Base-by-base conservation (phyloP, 2,888 invertebrate species). In the Cosmopolites sordidus region DNA sequence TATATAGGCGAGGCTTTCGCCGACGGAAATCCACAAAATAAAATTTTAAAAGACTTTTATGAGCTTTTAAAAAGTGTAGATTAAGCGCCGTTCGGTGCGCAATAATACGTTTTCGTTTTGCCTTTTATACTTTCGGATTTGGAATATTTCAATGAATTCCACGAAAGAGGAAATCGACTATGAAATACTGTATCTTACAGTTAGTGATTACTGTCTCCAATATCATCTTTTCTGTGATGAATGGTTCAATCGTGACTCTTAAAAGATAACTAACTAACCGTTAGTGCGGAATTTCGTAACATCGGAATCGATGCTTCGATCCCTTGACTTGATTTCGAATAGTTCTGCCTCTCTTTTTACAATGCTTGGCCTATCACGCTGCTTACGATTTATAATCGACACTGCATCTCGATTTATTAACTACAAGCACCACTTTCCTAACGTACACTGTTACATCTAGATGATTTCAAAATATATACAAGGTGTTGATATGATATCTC, bases 191-290 rank as follows among this genome's bases (percentile, higher is more conserved):
- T 43, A 41, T 54, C 51, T 50, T 58, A 57, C 54, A 54, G 52
- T 58, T 56, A 56, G 51, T 56, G 59, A 61, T 60, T 58, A 61
- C 57, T 60, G 56, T 58, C 56, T 58, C 51, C 57, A 61, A 60
- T 61, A 60, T 61, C 59, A 50, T 58, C 48, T 58, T 40, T 48
- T 42, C 57, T 50, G 48, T 60, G 58, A 61, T 57, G 57, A 61
- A 61, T 61, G 60, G 59, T 58, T 45, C 39, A 51, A 58, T 60
- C 61, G 60, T 61, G 60, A 60, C 60, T 60, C 18, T 49, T 49
- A 59, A 44, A 49, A 58, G 56, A 58, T 59, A 61, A 58, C 56
- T 56, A 49, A 49, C 48, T 48, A 52, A 54, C 54, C 58, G 49
- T 47, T 47, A 47, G 27, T 29, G 27, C 47, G 56, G 54, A 59